Base-by-base conservation (phyloP, 1,140 invertebrate species). In the Ceratina calcarata region DNA sequence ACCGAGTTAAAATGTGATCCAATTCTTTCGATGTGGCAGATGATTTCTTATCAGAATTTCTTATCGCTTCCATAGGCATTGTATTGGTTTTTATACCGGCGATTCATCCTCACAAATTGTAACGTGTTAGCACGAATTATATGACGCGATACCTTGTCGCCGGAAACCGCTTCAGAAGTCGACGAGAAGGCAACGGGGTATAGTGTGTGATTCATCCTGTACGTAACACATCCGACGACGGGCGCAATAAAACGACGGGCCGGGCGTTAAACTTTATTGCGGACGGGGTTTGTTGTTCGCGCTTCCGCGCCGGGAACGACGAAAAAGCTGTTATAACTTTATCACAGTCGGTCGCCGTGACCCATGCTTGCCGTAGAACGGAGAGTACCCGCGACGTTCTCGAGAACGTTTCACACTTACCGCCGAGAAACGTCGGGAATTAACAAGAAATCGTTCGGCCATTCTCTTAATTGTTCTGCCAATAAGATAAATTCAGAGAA, bases 311-410 rank as follows among this genome's bases (percentile, higher is more conserved):
- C 75, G 58, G 74, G 67, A 55, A 45, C 51, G 49, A 76, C 57
- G 64, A 82, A 85, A 82, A 68, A 53, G 64, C 70, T 73, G 76
- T 85, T 86, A 86, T 85, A 85, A 85, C 84, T 86, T 85, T 85
- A 85, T 86, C 80, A 77, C 72, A 45, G 37, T 45, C 68, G 61
- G n/a, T 18, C 8, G 64, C 58, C n/a, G 16, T 22, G 32, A 10
- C 65, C 74, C 13, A 10, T 45, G 37, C 37, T 6, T 32, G 49
- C 18, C 13, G 13, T 8, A 15, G 65, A n/a, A 73, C 53, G 24
- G 58, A 66, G 49, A 10, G 49, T 71, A 68, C 55, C n/a, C 70
- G 15, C 37, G 15, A 18, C 24, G 32, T 67, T 83, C 80, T 70
- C 69, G 37, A 49, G 45, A 66, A 72, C 76, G 61, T 51, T 67